Base-by-base conservation (phyloP, 2,888 invertebrate species). In the Sinotaia quadrata region DNA sequence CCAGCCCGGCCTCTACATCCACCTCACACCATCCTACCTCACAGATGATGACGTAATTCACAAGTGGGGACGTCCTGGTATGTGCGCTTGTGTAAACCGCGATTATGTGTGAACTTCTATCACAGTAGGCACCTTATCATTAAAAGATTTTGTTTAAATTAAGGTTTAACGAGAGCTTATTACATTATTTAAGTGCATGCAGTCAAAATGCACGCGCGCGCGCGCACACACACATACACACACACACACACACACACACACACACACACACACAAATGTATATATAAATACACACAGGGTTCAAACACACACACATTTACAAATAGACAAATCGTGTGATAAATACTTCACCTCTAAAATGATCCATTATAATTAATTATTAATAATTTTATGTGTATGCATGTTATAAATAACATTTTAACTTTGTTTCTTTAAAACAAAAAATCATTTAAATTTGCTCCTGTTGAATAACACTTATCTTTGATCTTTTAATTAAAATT, bases 1-100 rank as follows among this genome's bases (percentile, higher is more conserved):
- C 0, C 62, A 70, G 37, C 73, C 73, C 0, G 82, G 79, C 2
- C 69, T 74, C 37, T 77, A 77, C 68, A 78, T 80, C 51, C 81
- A 81, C 51, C 66, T 81, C n/a, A 77, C 80, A 33, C 76, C 78
- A 2, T 73, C 66, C n/a, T 78, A 78, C 54, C 74, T 87, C 18
- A 63, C 78, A 15, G 75, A 75, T 47, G 71, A 75, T 49, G 69
- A 68, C n/a, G 62, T 75, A 18, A 65, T 69, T 27, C 57, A 68
- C 49, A 67, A 68, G 41, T 75, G 75, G 75, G 75, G 75, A 5
- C 65, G 58, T 7, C 75, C 75, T 37, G 73, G 75, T 75, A 49
- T 41, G 68, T n/a, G 18, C 41, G 18, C 18, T 41, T 41, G 8
- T 41, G 8, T 18, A 8, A 8, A 8, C 8, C 41, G 18, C 41